phyloP scores from a whole-genome alignment of 2,113 vertebrate genomes.

The Colinus virginianus region DNA sequence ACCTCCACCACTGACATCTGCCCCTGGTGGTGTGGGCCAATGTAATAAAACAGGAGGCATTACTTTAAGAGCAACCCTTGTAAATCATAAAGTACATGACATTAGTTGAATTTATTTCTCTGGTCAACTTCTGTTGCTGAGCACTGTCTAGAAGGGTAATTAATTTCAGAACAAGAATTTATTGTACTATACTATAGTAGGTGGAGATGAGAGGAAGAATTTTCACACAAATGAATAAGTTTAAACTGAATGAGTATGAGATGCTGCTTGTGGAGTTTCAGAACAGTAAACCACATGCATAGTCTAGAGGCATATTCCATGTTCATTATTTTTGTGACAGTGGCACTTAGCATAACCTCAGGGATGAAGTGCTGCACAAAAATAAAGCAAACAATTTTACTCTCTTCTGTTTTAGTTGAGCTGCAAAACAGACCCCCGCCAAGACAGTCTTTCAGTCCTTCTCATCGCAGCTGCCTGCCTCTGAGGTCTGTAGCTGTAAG shows the following conservation, averaged over 20 bases:
- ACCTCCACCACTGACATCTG: no score
- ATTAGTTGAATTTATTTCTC: neutral
- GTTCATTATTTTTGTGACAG: neutral
- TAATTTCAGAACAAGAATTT: slow-evolving; percentile 3
- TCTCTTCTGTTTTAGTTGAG: neutral
- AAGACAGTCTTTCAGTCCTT: neutral
- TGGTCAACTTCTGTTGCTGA: neutral
- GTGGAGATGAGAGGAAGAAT: neutral
- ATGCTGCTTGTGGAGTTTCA: neutral
- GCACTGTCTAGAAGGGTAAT: neutral
- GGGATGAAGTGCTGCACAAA: neutral
- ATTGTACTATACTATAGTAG: neutral
- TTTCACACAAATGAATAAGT: neutral
- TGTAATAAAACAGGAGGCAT: neutral
- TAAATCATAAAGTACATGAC: neutral
- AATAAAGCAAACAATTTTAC: neutral
- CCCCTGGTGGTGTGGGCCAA: neutral
- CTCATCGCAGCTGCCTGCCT: neutral
- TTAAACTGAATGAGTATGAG: neutral
- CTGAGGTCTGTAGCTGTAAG: neutral
- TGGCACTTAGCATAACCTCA: neutral
- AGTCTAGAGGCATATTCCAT: neutral
- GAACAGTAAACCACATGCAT: neutral
- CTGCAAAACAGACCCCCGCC: neutral
- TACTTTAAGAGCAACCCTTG: neutral